These are phyloP conservation scores for Xanthia icteritia DNA, from an alignment of 2,888 invertebrate genomes.

Conservation along the genomic window DNA sequence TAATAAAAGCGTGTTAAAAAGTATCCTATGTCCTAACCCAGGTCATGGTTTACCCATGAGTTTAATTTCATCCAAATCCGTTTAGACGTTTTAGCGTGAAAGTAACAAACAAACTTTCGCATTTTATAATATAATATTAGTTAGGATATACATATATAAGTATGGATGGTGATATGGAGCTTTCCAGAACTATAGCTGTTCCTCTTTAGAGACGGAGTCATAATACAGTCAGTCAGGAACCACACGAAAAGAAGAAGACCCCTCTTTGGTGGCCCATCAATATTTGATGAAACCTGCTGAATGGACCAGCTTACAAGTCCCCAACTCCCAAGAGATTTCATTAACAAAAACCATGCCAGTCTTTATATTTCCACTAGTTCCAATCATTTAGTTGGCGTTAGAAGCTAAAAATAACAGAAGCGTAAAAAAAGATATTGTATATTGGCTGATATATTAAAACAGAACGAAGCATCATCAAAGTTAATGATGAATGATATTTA, in stretches of 20 bases:
- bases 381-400: neutral
- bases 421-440: neutral
- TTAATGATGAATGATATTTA: conserved; percentile 11
- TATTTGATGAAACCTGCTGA: neutral
- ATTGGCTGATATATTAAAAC: neutral
- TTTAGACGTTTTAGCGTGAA: too few relatives aligned
- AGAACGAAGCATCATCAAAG: neutral
- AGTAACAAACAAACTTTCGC: too few relatives aligned
- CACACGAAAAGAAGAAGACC: too few relatives aligned
- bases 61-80: too few relatives aligned
- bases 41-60: too few relatives aligned
- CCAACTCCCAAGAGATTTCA: neutral
- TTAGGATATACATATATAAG: too few relatives aligned
- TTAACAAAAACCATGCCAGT: neutral
- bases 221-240: too few relatives aligned
- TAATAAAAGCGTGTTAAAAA: too few relatives aligned
- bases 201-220: neutral
- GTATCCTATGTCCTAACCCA: too few relatives aligned
- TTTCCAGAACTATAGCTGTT: neutral
- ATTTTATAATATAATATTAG: too few relatives aligned
- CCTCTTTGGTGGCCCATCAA: neutral
- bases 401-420: conserved; percentile 13
- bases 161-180: neutral
- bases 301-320: neutral
- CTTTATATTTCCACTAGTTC: neutral